Evolutionary conservation across 2,113 vertebrate genomes (phyloP).

Genomic region (Desmodus rotundus): DNA sequence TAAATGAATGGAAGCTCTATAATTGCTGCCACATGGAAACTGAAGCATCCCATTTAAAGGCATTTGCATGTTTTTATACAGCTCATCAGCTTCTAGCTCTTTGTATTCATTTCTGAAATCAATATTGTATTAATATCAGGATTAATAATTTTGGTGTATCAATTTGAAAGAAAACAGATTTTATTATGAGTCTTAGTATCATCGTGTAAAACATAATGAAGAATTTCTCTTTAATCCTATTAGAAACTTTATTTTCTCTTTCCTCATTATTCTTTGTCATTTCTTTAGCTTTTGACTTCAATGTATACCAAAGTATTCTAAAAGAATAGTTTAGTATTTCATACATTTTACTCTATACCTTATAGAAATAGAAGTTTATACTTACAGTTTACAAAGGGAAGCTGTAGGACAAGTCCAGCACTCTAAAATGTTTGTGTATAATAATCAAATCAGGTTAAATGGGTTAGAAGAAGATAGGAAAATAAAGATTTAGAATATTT

Average conservation of each 20-base stretch:
- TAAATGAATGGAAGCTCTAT: slow-evolving; percentile 37
- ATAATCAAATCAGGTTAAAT: slow-evolving; percentile 11
- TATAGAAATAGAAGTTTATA: not conserved
- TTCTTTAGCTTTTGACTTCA: slow-evolving; percentile 7
- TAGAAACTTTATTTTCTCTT: not conserved
- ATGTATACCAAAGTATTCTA: not conserved
- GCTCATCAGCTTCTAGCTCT: not conserved
- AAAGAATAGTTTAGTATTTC: slow-evolving; percentile 9
- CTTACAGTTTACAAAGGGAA: not conserved
- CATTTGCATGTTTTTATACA: not conserved
- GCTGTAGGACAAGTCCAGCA: not conserved
- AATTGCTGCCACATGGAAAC: slow-evolving; percentile 48
- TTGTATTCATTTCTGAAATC: not conserved
- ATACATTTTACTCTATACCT: not conserved
- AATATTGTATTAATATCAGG: not conserved
- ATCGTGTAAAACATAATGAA: slow-evolving; percentile 2
- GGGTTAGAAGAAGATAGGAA: slow-evolving; percentile 4
- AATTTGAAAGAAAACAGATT: not conserved
- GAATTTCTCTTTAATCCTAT: not conserved
- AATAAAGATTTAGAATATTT: not conserved
- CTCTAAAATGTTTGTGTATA: not conserved
- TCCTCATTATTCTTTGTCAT: not conserved
- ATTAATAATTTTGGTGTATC: slow-evolving; percentile 35
- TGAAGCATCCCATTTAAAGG: slow-evolving; percentile 34
- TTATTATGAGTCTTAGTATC: not conserved